These are phyloP conservation scores for Sinotaia quadrata DNA, from an alignment of 2,888 invertebrate genomes.

Conservation along the genomic window DNA sequence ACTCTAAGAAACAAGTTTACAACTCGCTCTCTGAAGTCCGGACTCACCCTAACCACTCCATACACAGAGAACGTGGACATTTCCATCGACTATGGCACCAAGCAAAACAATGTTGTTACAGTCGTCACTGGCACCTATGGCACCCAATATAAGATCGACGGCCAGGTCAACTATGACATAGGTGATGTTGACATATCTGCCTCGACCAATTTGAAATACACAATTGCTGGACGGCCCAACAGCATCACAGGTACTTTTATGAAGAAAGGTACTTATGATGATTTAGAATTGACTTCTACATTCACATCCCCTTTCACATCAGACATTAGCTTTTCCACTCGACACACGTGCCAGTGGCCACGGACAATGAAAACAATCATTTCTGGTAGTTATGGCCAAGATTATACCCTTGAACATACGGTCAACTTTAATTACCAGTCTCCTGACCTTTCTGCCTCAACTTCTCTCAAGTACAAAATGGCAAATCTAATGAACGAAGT, in stretches of 20 bases:
- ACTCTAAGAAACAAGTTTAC: slow-evolving; percentile 23
- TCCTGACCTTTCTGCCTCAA: slow-evolving; percentile 5
- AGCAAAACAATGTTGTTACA: not conserved
- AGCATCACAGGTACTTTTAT: not conserved
- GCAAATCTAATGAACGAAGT: not conserved
- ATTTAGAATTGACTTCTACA: not conserved
- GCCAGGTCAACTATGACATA: not conserved
- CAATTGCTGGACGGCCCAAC: slow-evolving; percentile 1
- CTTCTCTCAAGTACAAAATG: slow-evolving; percentile 18
- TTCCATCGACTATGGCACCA: slow-evolving; percentile 13
- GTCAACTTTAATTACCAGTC: not conserved
- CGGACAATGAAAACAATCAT: slow-evolving; percentile 12
- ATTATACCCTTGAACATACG: slow-evolving; percentile 9
- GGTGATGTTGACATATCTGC: slow-evolving; percentile 16
- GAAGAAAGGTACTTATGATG: slow-evolving; percentile 15
- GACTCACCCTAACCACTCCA: slow-evolving; percentile 6
- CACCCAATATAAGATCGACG: slow-evolving; percentile 12
- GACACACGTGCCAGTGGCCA: slow-evolving; percentile 11
- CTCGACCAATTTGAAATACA: slow-evolving; percentile 23
- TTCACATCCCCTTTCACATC: slow-evolving; percentile 16
- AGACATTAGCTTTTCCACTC: slow-evolving; percentile 2
- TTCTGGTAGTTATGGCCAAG: slow-evolving; percentile 15
- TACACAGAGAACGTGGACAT: slow-evolving; percentile 26
- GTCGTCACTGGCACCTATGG: slow-evolving; percentile 25
- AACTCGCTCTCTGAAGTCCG: slow-evolving; percentile 9